phyloP scores from a whole-genome alignment of 1,140 invertebrate genomes.

The Ostrea denselamellosa region DNA sequence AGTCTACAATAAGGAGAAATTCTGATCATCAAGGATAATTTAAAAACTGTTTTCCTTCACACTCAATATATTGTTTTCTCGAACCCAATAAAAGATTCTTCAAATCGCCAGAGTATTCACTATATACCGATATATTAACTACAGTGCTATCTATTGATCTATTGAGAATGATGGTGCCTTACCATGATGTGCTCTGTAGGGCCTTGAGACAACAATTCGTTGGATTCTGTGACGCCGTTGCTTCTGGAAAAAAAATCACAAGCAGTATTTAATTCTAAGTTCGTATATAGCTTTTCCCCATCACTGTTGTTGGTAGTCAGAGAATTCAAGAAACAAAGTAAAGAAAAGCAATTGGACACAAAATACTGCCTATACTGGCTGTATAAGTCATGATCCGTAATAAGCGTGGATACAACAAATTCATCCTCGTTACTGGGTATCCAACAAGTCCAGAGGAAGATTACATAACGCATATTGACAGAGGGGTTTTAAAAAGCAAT shows the following conservation, averaged over 20 bases:
- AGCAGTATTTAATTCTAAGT: neutral
- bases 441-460: neutral
- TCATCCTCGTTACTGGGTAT: neutral
- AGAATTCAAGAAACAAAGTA: neutral
- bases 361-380: neutral
- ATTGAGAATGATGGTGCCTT: neutral
- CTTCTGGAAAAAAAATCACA: constrained; percentile 3
- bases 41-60: too few species aligned
- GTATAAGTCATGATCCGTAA: neutral
- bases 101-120: neutral
- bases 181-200: constrained; percentile 10
- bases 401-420: neutral
- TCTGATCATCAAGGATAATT: too few species aligned
- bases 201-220: constrained; percentile 11
- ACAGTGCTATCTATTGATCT: neutral
- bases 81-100: neutral
- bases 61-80: too few species aligned
- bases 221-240: constrained; percentile 30
- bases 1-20: too few species aligned
- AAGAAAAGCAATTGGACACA: neutral
- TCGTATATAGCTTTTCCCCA: neutral
- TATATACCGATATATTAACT: neutral
- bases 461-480: constrained; percentile 29
- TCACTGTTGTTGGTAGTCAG: neutral
- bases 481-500: constrained; percentile 10